A percentile compares a stretch with the other conserved stretches of the same genome.
phyloP scores from a whole-genome alignment of 2,113 vertebrate species.

The Anguilla japonica region DNA sequence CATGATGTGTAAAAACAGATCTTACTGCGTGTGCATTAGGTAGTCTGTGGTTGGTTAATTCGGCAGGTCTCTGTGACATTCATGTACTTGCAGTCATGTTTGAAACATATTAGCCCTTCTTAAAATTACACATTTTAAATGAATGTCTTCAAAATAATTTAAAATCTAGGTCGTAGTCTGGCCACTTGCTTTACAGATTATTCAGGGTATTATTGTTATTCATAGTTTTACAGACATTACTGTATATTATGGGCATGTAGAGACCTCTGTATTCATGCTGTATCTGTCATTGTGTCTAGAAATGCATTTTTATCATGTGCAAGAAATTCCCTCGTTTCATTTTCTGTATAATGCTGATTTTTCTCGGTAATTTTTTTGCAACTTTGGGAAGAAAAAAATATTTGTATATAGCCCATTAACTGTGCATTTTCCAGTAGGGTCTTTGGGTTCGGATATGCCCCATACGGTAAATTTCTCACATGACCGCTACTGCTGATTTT shows the following conservation, averaged over 20 bases:
- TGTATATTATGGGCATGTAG: neutral
- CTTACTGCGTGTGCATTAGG: neutral
- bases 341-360: no score
- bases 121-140: neutral
- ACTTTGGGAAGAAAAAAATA: no score
- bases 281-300: neutral
- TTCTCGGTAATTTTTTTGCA: no score
- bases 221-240: neutral
- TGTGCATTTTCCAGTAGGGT: no score
- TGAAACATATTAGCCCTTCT: neutral
- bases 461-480: neutral
- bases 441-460: no score
- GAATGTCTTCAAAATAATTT: neutral
- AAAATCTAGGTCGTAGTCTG: neutral
- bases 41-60: neutral
- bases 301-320: no score
- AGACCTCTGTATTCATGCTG: neutral
- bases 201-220: neutral
- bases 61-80: neutral
- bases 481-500: neutral
- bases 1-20: neutral
- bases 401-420: no score
- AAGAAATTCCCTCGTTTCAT: no score
- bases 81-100: neutral
- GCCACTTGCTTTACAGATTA: neutral